Evolutionary conservation across 2,113 vertebrate species (phyloP).

Genomic region (Synodontis membranacea): DNA sequence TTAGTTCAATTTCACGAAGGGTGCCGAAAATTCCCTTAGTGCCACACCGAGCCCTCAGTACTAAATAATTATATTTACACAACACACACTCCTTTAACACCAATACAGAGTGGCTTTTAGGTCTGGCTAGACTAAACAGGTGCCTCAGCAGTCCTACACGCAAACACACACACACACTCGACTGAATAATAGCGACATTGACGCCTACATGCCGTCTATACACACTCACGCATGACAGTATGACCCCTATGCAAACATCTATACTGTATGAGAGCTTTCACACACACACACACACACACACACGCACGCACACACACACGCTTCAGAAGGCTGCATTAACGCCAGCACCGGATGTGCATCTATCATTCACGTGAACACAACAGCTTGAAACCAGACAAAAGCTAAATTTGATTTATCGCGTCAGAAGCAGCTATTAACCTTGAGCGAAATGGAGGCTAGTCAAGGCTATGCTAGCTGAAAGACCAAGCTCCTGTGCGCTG

Average conservation of each 20-base stretch:
- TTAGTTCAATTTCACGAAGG: too few relatives aligned
- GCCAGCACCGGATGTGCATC: not conserved
- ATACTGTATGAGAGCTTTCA: not conserved
- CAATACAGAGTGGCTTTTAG: slow-evolving; percentile 2
- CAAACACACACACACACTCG: not conserved
- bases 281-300: slow-evolving; percentile 16
- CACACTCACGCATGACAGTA: slow-evolving; percentile 28
- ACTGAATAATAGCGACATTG: slow-evolving; percentile 1
- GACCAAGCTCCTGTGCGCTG: not conserved
- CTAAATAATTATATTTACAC: not conserved
- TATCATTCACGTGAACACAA: slow-evolving; percentile 9
- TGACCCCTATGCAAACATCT: not conserved
- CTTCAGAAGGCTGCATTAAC: slow-evolving; percentile 9
- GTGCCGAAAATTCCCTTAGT: not conserved
- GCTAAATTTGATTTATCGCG: slow-evolving; percentile 36
- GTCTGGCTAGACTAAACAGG: not conserved
- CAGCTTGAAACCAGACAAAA: slow-evolving; percentile 20
- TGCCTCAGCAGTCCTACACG: not conserved
- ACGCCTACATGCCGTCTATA: not conserved
- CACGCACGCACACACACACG: slow-evolving; percentile 14
- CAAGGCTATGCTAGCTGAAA: slow-evolving; percentile 31
- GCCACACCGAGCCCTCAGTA: not conserved
- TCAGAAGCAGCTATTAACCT: slow-evolving; percentile 45
- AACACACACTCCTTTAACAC: not conserved
- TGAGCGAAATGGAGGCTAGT: slow-evolving; percentile 35